Base-by-base conservation (phyloP, 2,797 vertebrate species). In the Molossus alvarezi region DNA sequence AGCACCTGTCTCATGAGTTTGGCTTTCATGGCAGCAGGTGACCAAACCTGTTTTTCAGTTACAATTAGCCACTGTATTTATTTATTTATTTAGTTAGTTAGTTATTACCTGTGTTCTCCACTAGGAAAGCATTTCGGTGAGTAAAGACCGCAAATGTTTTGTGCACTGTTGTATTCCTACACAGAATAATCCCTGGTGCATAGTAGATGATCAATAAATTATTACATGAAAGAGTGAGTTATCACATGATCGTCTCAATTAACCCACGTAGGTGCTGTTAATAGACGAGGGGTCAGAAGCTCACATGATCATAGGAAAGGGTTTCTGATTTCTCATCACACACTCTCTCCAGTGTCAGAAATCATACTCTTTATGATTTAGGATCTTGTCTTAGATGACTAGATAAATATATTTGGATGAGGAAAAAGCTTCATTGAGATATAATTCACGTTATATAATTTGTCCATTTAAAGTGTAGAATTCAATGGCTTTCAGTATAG, bases 51-150 rank as follows among this genome's bases (percentile, higher is more conserved):
- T 33, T 33, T 33, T 33, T 33, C 14, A 27, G 60, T 64, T 64
- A 65, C 14, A 65, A 41, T 20, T 33, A 64, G 7, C 29, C 73
- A 76, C 48, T 53, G n/a, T 27, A 55, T 53, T 55, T 72, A 75
- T 41, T 76, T 94, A 27, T 67, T 90, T 82, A 76, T 64, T 75
- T 69, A 57, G 37, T 48, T 79, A 73, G 14, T 14, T 65, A 65
- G 64, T 33, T 33, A 33, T 33, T 33, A 33, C 33, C 33, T 33
- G 33, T 33, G 33, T 33, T 33, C 33, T 33, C 33, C 33, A 48
- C 5, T 48, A 83, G 79, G 82, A 91, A 91, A 84, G 45, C 21
- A 17, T 88, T 88, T 53, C 21, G 29, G n/a, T n/a, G 58, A 79
- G 37, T 57, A 88, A 48, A 77, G 58, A 87, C 13, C 25, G 3